Percentiles rank a stretch among this genome's conserved stretches.
These are phyloP conservation scores for Coremacera marginata DNA, from an alignment of 2,888 invertebrate genomes.

Conservation along the genomic window DNA sequence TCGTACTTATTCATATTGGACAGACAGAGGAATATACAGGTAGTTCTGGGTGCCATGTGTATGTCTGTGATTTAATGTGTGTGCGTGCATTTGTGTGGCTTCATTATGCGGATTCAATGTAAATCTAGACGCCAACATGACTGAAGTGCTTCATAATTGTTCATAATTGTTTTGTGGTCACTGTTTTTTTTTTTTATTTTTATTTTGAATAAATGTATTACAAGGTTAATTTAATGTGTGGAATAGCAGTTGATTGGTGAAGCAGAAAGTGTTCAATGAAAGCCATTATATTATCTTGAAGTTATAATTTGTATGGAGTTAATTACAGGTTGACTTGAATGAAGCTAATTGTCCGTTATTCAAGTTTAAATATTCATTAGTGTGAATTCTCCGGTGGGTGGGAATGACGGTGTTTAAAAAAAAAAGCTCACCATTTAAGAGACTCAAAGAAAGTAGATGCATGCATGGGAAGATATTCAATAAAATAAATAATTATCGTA, in stretches of 20 bases:
- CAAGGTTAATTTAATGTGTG: conserved; percentile 7
- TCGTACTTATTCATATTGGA: no score
- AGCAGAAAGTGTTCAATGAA: not conserved
- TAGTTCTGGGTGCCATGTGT: no score
- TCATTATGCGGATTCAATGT: conserved; percentile 21
- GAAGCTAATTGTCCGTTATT: conserved; percentile 18
- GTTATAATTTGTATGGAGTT: conserved; percentile 1
- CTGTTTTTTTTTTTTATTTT: conserved; percentile 32
- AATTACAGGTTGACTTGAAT: conserved; percentile 27
- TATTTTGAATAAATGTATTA: not conserved
- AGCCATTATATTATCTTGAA: not conserved
- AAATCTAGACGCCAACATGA: conserved; percentile 29
- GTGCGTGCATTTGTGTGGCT: conserved; percentile 16
- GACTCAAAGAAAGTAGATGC: no score
- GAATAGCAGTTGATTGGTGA: not conserved
- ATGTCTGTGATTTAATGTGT: not conserved
- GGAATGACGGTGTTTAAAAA: no score
- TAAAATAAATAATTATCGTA: no score
- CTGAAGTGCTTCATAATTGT: conserved; percentile 39
- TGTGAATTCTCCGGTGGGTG: not conserved
- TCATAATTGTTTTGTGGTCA: conserved; percentile 45
- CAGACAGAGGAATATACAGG: no score
- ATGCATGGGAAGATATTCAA: no score
- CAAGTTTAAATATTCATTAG: not conserved
- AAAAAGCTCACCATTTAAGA: no score